Evolutionary conservation across 2,888 invertebrate genomes (phyloP).

Genomic region (Epistrophe grossulariae): DNA sequence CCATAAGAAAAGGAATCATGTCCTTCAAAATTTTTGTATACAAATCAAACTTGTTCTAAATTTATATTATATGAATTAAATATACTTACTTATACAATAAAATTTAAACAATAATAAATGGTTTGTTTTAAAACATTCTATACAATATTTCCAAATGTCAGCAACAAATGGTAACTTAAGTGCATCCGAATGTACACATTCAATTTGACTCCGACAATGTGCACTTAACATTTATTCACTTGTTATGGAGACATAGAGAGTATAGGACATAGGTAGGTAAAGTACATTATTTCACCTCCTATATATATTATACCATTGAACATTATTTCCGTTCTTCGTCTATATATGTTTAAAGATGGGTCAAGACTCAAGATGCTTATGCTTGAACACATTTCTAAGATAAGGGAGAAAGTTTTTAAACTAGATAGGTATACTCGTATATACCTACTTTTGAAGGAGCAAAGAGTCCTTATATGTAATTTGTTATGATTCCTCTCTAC

Average conservation of each 20-base stretch:
- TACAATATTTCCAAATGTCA: constrained; percentile 9
- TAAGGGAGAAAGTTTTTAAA: neutral
- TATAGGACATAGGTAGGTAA: neutral
- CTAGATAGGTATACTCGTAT: neutral
- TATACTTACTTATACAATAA: too few relatives aligned
- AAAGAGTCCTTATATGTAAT: constrained; percentile 4
- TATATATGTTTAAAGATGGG: constrained; percentile 2
- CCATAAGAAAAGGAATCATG: neutral
- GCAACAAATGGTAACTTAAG: constrained; percentile 53
- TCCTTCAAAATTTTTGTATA: neutral
- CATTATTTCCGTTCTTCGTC: constrained; percentile 7
- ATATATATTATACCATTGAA: constrained; percentile 7
- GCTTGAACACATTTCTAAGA: constrained; percentile 1
- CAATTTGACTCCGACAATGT: constrained; percentile 50
- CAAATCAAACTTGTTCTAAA: neutral
- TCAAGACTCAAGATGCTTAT: constrained; percentile 30
- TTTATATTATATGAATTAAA: too few relatives aligned
- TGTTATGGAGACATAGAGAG: neutral
- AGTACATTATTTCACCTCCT: constrained; percentile 11
- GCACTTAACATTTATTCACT: constrained; percentile 64
- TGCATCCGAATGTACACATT: constrained; percentile 53
- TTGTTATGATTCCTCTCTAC: constrained; percentile 1
- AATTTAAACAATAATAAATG: constrained; percentile 10
- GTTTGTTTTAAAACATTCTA: neutral
- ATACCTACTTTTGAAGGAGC: neutral